phyloP scores from a whole-genome alignment of 2,797 vertebrate species.

The Falco biarmicus region DNA sequence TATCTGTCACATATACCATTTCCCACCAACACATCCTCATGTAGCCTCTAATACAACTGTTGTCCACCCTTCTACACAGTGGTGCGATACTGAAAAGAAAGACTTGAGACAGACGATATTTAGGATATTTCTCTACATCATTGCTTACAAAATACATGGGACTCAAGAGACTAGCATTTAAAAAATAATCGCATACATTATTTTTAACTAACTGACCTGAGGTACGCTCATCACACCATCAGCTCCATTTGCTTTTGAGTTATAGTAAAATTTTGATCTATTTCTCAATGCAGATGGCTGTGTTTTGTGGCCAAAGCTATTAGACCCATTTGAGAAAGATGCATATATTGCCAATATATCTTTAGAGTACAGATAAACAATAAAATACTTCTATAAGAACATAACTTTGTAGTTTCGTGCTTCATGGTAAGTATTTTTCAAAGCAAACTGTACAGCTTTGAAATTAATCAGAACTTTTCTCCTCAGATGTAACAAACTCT shows the following conservation, averaged over 20 bases:
- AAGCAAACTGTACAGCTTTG: neutral
- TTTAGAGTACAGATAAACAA: neutral
- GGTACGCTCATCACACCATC: neutral
- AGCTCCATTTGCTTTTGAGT: neutral
- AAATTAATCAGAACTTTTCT: neutral
- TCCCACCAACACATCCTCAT: neutral
- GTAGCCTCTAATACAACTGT: neutral
- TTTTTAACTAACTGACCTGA: neutral
- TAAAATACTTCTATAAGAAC: neutral
- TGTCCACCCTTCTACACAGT: neutral
- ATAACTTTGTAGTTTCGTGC: neutral
- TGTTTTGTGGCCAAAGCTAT: neutral
- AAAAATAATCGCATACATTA: neutral
- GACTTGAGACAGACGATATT: neutral
- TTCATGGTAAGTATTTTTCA: neutral
- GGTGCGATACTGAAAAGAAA: neutral
- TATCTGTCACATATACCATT: neutral
- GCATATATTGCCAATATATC: neutral
- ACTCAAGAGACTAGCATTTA: neutral
- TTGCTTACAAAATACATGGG: neutral
- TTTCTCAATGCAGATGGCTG: neutral
- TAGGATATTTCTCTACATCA: neutral
- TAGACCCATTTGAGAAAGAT: neutral
- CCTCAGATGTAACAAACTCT: neutral
- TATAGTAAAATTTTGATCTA: neutral